Evolutionary conservation across 2,888 invertebrate species (phyloP).

Genomic region (Eupeodes latifasciatus): DNA sequence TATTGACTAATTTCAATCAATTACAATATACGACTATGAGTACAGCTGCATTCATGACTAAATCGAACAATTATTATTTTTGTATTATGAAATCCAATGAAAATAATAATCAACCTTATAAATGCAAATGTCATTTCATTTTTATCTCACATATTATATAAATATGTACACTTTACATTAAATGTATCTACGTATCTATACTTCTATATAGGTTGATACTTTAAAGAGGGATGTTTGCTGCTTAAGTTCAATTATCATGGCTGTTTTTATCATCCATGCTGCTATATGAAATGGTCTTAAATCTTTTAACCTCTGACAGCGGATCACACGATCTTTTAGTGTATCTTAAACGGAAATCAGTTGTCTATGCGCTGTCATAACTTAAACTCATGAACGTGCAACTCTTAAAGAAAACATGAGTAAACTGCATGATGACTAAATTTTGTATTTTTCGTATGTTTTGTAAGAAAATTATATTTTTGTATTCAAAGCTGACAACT

Average conservation of each 20-base stretch:
- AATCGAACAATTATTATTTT: too few species aligned
- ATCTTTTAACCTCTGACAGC: conserved; percentile 61
- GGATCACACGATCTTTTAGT: conserved; percentile 58
- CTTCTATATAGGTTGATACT: neutral
- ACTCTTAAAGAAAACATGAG: conserved; percentile 19
- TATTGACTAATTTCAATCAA: too few species aligned
- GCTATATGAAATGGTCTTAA: conserved; percentile 40
- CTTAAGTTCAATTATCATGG: conserved; percentile 46
- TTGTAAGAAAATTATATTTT: neutral
- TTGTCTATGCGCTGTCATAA: conserved; percentile 54
- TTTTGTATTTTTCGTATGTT: conserved; percentile 30
- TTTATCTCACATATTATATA: too few species aligned
- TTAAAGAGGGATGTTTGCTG: conserved; percentile 50
- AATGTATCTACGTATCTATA: neutral
- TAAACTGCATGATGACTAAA: conserved; percentile 38
- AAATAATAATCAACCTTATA: too few species aligned
- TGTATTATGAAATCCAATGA: too few species aligned
- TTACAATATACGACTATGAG: too few species aligned
- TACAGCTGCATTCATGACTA: too few species aligned
- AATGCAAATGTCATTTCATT: too few species aligned
- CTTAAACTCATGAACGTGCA: conserved; percentile 49
- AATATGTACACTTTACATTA: conserved; percentile 23
- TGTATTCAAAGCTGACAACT: conserved; percentile 34
- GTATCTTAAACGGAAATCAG: conserved; percentile 58
- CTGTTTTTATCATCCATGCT: conserved; percentile 39